Evolutionary conservation across 2,113 vertebrate genomes (phyloP).

Genomic region (Pterophyllum scalare): DNA sequence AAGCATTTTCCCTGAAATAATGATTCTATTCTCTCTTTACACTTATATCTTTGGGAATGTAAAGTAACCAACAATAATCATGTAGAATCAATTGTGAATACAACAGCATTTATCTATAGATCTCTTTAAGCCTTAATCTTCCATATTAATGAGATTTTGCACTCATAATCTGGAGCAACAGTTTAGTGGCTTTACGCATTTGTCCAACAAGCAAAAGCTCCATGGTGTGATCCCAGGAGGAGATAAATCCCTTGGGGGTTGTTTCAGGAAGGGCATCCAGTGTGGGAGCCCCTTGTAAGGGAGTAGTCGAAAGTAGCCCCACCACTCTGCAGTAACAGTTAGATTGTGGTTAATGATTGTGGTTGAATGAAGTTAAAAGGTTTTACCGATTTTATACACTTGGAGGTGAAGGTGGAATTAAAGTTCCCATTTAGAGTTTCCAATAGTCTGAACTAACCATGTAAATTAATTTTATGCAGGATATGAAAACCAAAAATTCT

Average conservation of each 20-base stretch:
- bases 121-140: neutral
- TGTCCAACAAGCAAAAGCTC: neutral
- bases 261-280: neutral
- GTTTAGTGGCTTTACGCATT: neutral
- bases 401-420: neutral
- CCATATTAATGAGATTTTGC: neutral
- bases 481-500: neutral
- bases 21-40: neutral
- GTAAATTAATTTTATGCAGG: neutral
- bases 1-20: neutral
- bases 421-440: neutral
- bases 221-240: neutral
- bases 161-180: neutral
- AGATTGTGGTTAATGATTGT: neutral
- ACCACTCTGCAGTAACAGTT: neutral
- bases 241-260: neutral
- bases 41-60: neutral
- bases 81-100: neutral
- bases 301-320: neutral
- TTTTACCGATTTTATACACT: no score
- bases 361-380: neutral
- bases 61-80: neutral
- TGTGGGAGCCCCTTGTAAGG: neutral
- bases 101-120: neutral
- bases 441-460: neutral